Base-by-base conservation (phyloP, 2,113 vertebrate species). In the Steatornis caripensis region DNA sequence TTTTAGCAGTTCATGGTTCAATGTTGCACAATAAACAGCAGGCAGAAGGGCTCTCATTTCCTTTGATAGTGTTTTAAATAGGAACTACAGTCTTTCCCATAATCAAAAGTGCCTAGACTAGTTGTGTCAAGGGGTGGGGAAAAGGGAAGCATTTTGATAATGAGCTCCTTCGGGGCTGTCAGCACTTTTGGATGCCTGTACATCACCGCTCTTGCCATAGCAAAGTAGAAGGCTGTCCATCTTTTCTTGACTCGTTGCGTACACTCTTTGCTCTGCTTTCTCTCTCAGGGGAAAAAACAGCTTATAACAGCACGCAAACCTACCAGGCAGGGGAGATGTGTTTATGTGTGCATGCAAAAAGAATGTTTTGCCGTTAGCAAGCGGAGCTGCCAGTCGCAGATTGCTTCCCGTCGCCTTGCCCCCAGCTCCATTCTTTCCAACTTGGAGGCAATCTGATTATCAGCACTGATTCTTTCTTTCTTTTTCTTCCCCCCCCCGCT, bases 361-460 rank as follows among this genome's bases (percentile, higher is more conserved):
- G 86, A 96, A 97, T 95, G 96, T 95, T 93, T 96, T 90, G 92
- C 95, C 27, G 88, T 92, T 97, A 69, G 77, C 26, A 22, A 95
- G 83, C 11, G 4, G 87, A 84, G 89, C 68, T 95, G 82, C 84
- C 81, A 89, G 87, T 84, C 5, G 65, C 94, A 92, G 84, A 95
- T 91, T 97, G 75, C 91, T 97, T 96, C 95, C 91, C 81, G 23
- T 95, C 7, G 75, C 70, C 92, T 95, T 93, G 93, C 91, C 89
- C 90, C 43, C 60, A 84, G 90, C 87, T 92, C 91, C 85, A 93
- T 95, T 96, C 96, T 96, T 95, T 90, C 80, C 60, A 89, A 45
- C 87, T 97, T 92, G 82, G 95, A 96, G 95, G 95, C 93, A 85
- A 96, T 97, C 96, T 96, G 97, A 97, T 97, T 97, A 97, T 97